Evolutionary conservation across 2,888 invertebrate genomes (phyloP).

Genomic region (Metallyticus violacea): DNA sequence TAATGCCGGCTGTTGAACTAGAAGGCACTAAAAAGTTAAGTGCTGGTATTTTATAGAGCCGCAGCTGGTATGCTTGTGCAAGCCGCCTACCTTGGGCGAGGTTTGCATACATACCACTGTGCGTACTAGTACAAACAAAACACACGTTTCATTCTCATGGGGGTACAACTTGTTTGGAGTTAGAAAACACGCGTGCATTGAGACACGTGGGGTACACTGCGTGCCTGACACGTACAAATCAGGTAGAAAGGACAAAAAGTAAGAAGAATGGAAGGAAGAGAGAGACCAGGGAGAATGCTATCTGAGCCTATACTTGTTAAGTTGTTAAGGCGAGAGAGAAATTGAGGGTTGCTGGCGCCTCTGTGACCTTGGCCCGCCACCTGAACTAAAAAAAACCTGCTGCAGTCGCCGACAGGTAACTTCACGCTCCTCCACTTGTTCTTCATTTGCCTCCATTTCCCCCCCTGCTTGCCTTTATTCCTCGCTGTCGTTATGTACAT

Average conservation of each 20-base stretch:
- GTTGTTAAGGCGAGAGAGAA: conserved; percentile 12
- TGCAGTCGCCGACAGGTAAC: conserved; percentile 4
- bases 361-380: conserved; percentile 24
- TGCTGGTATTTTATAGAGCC: not conserved
- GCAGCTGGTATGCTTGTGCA: not conserved
- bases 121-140: not conserved
- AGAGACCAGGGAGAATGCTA: not conserved
- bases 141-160: no score
- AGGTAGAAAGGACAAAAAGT: not conserved
- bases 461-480: no score
- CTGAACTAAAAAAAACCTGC: conserved; percentile 15
- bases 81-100: no score
- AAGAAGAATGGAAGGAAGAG: not conserved
- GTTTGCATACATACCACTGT: no score
- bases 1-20: not conserved
- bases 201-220: not conserved
- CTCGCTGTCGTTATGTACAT: not conserved
- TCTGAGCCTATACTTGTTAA: not conserved
- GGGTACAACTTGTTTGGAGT: not conserved
- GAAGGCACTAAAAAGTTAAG: not conserved
- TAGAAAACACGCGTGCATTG: no score
- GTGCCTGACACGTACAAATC: not conserved
- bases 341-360: conserved; percentile 23
- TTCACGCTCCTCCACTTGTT: not conserved
- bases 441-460: no score